Conservation (phyloP, 2,113 vertebrate genomes). For the Tapirus terrestris region DNA sequence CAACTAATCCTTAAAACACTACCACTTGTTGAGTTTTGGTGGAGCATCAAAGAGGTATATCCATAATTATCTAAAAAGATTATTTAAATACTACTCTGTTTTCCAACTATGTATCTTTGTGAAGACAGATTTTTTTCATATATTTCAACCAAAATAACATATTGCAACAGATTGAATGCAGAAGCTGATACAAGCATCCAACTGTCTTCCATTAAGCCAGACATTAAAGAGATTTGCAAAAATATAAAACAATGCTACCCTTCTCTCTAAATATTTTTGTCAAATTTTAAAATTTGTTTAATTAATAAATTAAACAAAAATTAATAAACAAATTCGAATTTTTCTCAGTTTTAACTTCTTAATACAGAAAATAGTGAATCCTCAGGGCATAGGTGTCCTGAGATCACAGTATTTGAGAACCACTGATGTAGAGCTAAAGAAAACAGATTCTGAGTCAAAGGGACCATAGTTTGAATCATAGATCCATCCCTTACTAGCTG, state of each 20-base stretch:
- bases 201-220: slow-evolving; percentile 45
- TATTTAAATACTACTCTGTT: slow-evolving; percentile 26
- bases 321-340: not conserved
- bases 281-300: not conserved
- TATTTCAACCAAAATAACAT: slow-evolving; percentile 56
- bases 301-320: slow-evolving; percentile 24
- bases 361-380: not conserved
- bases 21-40: not conserved
- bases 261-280: slow-evolving; percentile 50
- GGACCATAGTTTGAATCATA: not conserved
- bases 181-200: slow-evolving; percentile 13
- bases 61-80: slow-evolving; percentile 44
- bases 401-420: not conserved
- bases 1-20: not conserved
- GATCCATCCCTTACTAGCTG: not conserved
- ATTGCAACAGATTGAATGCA: slow-evolving; percentile 35
- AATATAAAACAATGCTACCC: slow-evolving; percentile 27
- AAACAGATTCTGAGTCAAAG: not conserved
- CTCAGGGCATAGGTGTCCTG: not conserved
- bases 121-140: slow-evolving; percentile 27
- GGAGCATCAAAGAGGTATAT: not conserved
- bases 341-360: slow-evolving; percentile 18
- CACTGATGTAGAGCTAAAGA: not conserved
- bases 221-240: slow-evolving; percentile 39
- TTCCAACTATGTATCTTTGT: slow-evolving; percentile 9